Evolutionary conservation across 2,888 invertebrate species (phyloP), one percentile per base, ranked within the genome.

Genomic region (Erebia ligea): DNA sequence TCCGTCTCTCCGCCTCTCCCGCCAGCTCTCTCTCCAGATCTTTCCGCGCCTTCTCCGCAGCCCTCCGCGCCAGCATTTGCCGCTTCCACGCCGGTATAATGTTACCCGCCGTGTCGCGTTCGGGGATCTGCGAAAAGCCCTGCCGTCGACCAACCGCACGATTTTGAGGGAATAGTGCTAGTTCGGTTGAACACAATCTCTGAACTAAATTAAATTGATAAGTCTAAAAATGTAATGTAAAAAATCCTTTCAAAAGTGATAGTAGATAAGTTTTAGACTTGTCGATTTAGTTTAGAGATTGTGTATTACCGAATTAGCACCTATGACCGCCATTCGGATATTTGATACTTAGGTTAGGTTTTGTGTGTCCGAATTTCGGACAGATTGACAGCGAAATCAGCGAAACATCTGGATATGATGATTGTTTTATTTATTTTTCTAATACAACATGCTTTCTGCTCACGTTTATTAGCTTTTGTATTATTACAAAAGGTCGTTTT

Each of bases 1-100:
- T 93, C 80, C 97, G 95, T 79, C 97, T 96, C 88, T 98, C 98
- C 0, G 97, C 97, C 83, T 98, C 97, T 73, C 95, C 94, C 5
- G 96, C 96, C 80, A 98, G 94, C 81, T 97, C 96, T 85, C 97
- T 97, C 88, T 98, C 98, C 79, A 98, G 94, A 82, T 99, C 98
- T 82, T 97, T 97, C 77, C 97, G 95, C 11, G 98, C 98, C 78
- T 97, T 96, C 87, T 99, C 98, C 0, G 99, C 98, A 0, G 98
- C 97, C 86, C 98, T 97, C 81, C 98, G 96, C 2, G 99, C 99
- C 86, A 98, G 87, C 97, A 99, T 98, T 89, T 98, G 98, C 13
- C 98, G 94, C 86, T 98, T 98, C 99, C 99, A 99, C 34, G 96
- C 97, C 15, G 99, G 99, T 81, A 99, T 98, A 57, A 96, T 94